Evolutionary conservation across 2,888 invertebrate species (phyloP).

Genomic region (Tetragonisca angustula): DNA sequence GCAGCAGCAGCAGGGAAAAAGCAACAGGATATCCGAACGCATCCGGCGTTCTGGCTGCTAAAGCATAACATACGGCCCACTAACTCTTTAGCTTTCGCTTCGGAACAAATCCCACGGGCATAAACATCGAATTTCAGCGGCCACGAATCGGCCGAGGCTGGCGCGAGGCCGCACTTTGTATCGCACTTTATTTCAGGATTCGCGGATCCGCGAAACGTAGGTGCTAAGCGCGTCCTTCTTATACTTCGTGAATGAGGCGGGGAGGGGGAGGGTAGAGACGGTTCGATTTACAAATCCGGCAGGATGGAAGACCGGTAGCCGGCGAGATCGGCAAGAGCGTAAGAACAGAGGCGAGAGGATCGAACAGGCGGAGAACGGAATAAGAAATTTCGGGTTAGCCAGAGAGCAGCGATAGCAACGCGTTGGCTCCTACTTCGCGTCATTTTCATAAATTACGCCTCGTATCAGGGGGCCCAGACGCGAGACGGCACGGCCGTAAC

Average conservation of each 20-base stretch:
- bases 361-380: background rate
- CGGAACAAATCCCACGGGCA: slow-evolving; percentile 52
- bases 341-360: slow-evolving; percentile 47
- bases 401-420: slow-evolving; percentile 56
- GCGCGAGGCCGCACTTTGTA: slow-evolving; percentile 22
- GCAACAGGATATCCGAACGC: slow-evolving; percentile 55
- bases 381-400: slow-evolving; percentile 66
- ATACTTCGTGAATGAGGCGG: background rate
- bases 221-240: background rate
- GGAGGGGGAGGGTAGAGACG: background rate
- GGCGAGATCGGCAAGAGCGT: slow-evolving; percentile 32
- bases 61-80: slow-evolving; percentile 54
- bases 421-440: slow-evolving; percentile 75
- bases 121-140: slow-evolving; percentile 58
- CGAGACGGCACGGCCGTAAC: slow-evolving; percentile 78
- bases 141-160: background rate
- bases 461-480: slow-evolving; percentile 73
- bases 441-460: slow-evolving; percentile 80
- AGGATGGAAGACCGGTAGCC: slow-evolving; percentile 65
- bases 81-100: slow-evolving; percentile 55
- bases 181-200: slow-evolving; percentile 59
- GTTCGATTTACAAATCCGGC: slow-evolving; percentile 51
- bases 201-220: slow-evolving; percentile 36
- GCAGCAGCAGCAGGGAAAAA: slow-evolving; percentile 36
- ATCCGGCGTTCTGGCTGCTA: slow-evolving; percentile 42